Percentiles rank a stretch among this genome's conserved stretches.
These are phyloP conservation scores for Eupithecia abbreviata DNA, from an alignment of 2,888 invertebrate species.

Conservation along the genomic window DNA sequence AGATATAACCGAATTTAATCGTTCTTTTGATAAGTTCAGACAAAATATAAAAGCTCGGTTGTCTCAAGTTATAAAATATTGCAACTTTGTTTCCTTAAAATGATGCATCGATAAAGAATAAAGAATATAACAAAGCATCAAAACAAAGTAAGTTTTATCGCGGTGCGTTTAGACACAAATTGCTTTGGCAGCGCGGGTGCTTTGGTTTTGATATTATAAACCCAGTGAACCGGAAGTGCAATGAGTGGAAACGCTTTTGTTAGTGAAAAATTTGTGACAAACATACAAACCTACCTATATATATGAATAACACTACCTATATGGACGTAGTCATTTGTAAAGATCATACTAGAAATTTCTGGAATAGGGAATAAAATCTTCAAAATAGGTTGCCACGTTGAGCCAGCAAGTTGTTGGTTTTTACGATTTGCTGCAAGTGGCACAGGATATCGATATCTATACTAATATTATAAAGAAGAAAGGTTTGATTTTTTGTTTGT, in stretches of 20 bases:
- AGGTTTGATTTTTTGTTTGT: too few relatives aligned
- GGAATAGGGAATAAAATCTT: not conserved
- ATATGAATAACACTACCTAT: not conserved
- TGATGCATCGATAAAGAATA: not conserved
- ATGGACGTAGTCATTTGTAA: not conserved
- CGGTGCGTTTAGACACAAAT: not conserved
- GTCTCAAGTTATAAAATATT: not conserved
- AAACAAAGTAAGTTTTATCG: not conserved
- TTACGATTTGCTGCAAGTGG: not conserved
- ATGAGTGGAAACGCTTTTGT: constrained; percentile 12
- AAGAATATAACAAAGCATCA: not conserved
- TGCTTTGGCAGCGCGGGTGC: not conserved
- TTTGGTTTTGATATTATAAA: constrained; percentile 17
- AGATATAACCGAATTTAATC: not conserved
- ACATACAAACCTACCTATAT: not conserved
- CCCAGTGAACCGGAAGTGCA: constrained; percentile 18
- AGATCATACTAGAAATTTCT: not conserved
- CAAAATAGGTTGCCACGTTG: not conserved
- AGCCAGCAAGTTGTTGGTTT: not conserved
- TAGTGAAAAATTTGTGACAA: constrained; percentile 5
- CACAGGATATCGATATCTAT: too few relatives aligned
- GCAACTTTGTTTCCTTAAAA: not conserved
- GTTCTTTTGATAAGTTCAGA: not conserved
- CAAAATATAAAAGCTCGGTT: not conserved
- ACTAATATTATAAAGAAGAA: too few relatives aligned